These are phyloP conservation scores for Tromatobia lineatoria DNA, from an alignment of 2,888 invertebrate species.

Conservation along the genomic window DNA sequence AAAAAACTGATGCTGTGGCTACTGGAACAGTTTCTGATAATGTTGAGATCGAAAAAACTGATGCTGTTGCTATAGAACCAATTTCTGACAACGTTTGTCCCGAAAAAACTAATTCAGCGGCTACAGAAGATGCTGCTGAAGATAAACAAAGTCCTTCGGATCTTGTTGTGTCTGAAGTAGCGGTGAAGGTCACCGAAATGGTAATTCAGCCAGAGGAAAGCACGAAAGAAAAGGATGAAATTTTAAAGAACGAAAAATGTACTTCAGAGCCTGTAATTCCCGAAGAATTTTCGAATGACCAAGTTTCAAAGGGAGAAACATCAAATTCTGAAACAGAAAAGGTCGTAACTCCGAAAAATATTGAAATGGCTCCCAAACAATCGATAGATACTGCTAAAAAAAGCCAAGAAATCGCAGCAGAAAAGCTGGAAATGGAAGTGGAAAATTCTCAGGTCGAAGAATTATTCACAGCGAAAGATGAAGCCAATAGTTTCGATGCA, in stretches of 20 bases:
- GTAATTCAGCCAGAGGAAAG: constrained; percentile 16
- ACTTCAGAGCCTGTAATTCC: background rate
- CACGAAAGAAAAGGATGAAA: background rate
- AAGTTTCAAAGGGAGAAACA: background rate
- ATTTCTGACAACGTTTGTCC: background rate
- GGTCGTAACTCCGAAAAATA: background rate
- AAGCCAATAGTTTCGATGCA: background rate
- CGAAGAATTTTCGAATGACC: background rate
- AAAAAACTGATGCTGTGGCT: background rate
- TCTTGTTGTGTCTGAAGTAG: background rate
- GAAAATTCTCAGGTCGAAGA: constrained; percentile 3
- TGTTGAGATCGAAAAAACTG: background rate
- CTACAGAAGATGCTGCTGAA: background rate
- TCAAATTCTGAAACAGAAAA: background rate
- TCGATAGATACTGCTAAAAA: background rate
- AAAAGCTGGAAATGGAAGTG: constrained; percentile 45
- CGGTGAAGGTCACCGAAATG: background rate
- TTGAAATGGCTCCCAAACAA: background rate
- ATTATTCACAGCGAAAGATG: constrained; percentile 10
- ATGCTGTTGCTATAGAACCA: background rate
- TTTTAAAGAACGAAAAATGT: constrained; percentile 1
- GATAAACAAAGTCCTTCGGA: background rate
- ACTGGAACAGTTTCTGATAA: background rate
- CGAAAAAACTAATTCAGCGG: background rate
- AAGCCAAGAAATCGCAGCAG: background rate